These are phyloP conservation scores for Leptopterna dolabrata DNA, from an alignment of 2,888 invertebrate genomes.

Conservation along the genomic window DNA sequence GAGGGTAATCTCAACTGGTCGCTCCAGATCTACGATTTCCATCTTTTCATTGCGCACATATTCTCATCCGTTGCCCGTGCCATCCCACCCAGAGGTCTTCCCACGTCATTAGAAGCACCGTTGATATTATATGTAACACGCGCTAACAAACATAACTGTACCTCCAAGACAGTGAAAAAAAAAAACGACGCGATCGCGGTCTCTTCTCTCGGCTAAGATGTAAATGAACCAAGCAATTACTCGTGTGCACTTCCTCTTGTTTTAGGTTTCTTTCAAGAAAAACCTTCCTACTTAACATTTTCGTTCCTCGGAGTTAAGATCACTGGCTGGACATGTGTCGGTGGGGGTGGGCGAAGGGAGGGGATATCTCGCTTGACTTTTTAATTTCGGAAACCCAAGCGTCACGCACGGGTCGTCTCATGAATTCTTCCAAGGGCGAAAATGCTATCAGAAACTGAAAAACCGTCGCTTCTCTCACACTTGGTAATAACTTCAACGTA, in stretches of 20 bases:
- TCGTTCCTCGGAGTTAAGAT: constrained; percentile 21
- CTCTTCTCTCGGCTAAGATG: constrained; percentile 22
- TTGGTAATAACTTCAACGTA: constrained; percentile 19
- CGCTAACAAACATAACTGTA: constrained; percentile 56
- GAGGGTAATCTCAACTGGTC: constrained; percentile 36
- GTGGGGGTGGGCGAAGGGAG: neutral
- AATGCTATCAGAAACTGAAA: constrained; percentile 35
- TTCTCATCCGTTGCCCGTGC: constrained; percentile 26
- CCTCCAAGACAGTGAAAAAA: constrained; percentile 9
- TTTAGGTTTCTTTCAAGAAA: neutral
- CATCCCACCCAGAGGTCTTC: constrained; percentile 20
- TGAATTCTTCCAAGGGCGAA: constrained; percentile 50
- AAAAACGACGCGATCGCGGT: neutral
- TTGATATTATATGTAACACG: constrained; percentile 54
- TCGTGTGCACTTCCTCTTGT: constrained; percentile 48
- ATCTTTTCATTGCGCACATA: constrained; percentile 47
- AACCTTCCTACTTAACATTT: constrained; percentile 36
- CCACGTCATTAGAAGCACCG: constrained; percentile 55
- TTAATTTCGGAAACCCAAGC: constrained; percentile 45
- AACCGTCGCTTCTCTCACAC: constrained; percentile 10
- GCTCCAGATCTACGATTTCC: constrained; percentile 37
- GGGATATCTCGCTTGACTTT: constrained; percentile 19
- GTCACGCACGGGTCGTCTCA: constrained; percentile 50
- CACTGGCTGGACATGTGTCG: constrained; percentile 22
- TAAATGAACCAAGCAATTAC: constrained; percentile 51